phyloP scores from a whole-genome alignment of 2,113 vertebrate genomes.

The Pycnonotus jocosus region DNA sequence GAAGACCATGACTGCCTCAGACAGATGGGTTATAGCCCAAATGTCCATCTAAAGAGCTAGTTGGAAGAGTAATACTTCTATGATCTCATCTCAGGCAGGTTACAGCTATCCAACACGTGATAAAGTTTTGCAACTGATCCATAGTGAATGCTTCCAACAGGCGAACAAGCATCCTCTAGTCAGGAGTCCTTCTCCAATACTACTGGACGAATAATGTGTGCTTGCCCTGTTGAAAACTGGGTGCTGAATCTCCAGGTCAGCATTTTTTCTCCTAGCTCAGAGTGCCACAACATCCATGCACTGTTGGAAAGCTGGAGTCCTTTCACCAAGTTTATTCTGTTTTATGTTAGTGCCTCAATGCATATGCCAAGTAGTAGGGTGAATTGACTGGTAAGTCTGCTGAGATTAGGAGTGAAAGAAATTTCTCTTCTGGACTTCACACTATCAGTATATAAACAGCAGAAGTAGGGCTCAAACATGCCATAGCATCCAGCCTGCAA shows the following conservation, averaged over 20 bases:
- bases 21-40: not conserved
- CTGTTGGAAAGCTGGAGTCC: not conserved
- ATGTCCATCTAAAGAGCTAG: not conserved
- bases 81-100: constrained; percentile 17
- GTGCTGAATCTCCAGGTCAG: not conserved
- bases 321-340: not conserved
- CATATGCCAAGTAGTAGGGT: not conserved
- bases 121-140: not conserved
- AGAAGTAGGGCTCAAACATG: not conserved
- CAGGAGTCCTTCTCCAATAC: not conserved
- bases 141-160: not conserved
- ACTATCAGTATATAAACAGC: not conserved
- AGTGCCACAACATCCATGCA: not conserved
- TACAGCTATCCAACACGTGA: not conserved
- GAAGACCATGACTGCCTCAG: not conserved
- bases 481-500: not conserved
- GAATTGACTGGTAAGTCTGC: not conserved
- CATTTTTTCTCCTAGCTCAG: not conserved
- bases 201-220: not conserved
- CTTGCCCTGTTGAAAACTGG: not conserved
- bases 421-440: not conserved
- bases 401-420: not conserved
- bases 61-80: not conserved
- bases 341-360: not conserved
- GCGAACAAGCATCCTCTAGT: not conserved